phyloP scores from a whole-genome alignment of 37 sponge, comb jelly and placozoan genomes.

The Mnemiopsis leidyi region DNA sequence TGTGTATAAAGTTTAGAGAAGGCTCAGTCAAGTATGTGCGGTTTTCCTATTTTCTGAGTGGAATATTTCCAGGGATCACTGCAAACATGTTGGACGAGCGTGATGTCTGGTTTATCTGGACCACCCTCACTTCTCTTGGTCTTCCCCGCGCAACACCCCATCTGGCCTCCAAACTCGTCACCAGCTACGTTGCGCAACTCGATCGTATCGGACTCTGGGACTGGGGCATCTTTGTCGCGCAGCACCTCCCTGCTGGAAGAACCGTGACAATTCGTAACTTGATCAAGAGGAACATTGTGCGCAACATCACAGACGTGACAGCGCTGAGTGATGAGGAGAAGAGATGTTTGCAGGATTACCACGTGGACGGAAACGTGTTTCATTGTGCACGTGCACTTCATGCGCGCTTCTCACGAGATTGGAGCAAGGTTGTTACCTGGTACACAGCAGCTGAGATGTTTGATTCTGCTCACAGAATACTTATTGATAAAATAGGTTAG shows the following conservation, averaged over 20 bases:
- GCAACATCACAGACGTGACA: neutral
- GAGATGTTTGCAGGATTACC: neutral
- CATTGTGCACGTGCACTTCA: slow-evolving; percentile 36
- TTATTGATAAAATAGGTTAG: neutral
- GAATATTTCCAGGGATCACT: neutral
- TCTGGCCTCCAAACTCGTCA: neutral
- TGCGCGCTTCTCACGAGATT: neutral
- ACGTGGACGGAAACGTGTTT: neutral
- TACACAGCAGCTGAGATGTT: slow-evolving; percentile 50
- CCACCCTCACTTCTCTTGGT: slow-evolving; percentile 14
- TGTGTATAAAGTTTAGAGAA: too few relatives aligned
- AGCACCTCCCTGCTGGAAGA: slow-evolving; percentile 33
- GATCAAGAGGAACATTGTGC: neutral
- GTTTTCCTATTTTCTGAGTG: too few relatives aligned
- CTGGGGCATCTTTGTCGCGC: slow-evolving; percentile 38
- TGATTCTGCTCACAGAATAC: slow-evolving; percentile 5
- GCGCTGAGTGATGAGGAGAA: neutral
- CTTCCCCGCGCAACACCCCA: slow-evolving; percentile 22
- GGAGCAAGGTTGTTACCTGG: slow-evolving; percentile 43
- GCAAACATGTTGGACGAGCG: slow-evolving; percentile 52
- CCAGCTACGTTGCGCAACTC: slow-evolving; percentile 52
- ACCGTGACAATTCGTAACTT: neutral
- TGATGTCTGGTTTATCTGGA: slow-evolving; percentile 39
- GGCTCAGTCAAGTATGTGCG: too few relatives aligned
- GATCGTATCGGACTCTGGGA: slow-evolving; percentile 31